Base-by-base conservation (phyloP, 23 tunicate genomes). In the Styela clava region DNA sequence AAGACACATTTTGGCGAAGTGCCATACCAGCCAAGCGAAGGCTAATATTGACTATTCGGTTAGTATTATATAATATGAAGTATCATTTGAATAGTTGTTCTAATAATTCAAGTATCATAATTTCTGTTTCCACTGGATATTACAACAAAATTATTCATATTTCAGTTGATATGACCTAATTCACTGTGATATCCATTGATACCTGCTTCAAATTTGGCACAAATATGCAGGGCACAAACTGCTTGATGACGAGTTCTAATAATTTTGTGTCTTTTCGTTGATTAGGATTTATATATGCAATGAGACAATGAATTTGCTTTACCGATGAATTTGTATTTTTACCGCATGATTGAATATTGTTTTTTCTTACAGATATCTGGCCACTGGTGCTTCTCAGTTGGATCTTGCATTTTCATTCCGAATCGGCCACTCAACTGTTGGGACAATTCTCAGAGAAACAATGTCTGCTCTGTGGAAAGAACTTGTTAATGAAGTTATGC, bases 351-450 rank as follows among this genome's bases (percentile, higher is more conserved):
- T 44, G 56, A 5, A 44, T 44, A 44, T 12, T 44, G 56, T 16
- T 65, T 16, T 65, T 27, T 24, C 16, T 65, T 65, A 2, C n/a
- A 23, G 78, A 32, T 72, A 9, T 61, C 24, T 72, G 78, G 78
- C 78, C 16, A 29, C 78, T 5, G 78, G 78, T 23, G 35, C 37
- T 29, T 35, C 81, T 9, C 65, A 76, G 23, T 12, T 74, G 61
- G 26, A 24, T 27, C 56, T 79, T 65, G 26, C 73, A 2, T 79
- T 64, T 2, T 52, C 69, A 61, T 79, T 64, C 24, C 74, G 73
- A 52, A n/a, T 79, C 2, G 83, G 83, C 29, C 83, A 79, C 33
- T 79, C 83, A 29, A 79, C 83, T 25, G 83, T 79, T 25, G 65
- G 36, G 22, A 62, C 2, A n/a, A 78, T 72, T 31, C 37, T 72